Evolutionary conservation across 1,140 invertebrate genomes (phyloP).

Genomic region (Batillaria attramentaria): DNA sequence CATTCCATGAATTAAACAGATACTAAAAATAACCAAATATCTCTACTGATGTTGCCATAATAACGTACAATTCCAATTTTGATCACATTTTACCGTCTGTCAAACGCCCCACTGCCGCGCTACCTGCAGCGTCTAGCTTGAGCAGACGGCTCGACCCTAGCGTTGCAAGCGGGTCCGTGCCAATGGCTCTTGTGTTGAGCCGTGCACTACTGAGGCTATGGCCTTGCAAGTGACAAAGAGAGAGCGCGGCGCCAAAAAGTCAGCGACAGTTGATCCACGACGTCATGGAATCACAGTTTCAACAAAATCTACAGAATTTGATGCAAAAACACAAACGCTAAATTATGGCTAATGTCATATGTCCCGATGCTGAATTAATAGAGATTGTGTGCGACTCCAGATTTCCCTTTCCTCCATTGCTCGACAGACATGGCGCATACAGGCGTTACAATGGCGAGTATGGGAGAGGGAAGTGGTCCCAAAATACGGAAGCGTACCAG

Average conservation of each 20-base stretch:
- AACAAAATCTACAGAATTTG: not conserved
- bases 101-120: no score
- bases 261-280: not conserved
- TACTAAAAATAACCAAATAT: constrained; percentile 59
- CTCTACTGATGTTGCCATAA: constrained; percentile 29
- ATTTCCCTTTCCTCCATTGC: constrained; percentile 31
- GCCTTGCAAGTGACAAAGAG: not conserved
- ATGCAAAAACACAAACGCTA: not conserved
- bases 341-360: not conserved
- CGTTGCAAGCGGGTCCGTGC: no score
- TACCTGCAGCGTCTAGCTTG: no score
- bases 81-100: no score
- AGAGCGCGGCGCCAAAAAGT: constrained; percentile 16
- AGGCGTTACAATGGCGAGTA: no score
- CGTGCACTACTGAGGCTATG: no score
- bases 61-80: no score
- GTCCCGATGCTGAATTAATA: not conserved
- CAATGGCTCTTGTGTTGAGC: no score
- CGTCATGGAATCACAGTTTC: not conserved
- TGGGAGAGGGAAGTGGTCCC: no score
- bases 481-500: no score
- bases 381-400: not conserved
- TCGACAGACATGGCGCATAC: constrained; percentile 26
- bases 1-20: constrained; percentile 63
- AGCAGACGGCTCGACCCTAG: no score